Base-by-base conservation (phyloP, 2,113 vertebrate genomes). In the Scalopus aquaticus region DNA sequence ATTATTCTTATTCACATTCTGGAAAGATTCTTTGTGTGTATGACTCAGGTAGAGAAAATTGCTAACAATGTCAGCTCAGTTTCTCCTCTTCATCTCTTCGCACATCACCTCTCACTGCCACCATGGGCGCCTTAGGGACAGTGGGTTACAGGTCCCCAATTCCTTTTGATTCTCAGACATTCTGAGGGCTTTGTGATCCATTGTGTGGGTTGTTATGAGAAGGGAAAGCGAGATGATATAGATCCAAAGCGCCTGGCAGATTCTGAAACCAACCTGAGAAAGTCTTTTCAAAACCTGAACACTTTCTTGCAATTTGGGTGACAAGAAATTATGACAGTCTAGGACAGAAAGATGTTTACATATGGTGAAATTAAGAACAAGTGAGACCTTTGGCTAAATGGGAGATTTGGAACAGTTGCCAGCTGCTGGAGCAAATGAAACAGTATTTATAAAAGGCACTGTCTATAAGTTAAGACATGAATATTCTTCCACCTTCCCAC, bases 241-340 rank as follows among this genome's bases (percentile, higher is more conserved):
- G n/a, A 35, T 11, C 26, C 42, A 80, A n/a, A 46, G 65, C 58
- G 32, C n/a, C 16, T 15, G 65, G 62, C 17, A 60, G 12, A 49
- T 78, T 90, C 67, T 73, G 20, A 58, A 72, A 20, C 62, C 65
- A 82, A 39, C 65, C 37, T 24, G 20, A 65, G 30, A 30, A 72
- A 92, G 6, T 10, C 49, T 91, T 95, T 95, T 69, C 67, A 81
- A 93, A 88, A 44, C 9, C 35, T 67, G 44, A 88, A 81, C 32
- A 35, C 19, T 92, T 80, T 42, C 78, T 91, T 60, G 65, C 32
- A 80, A 37, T 49, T 35, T 94, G 64, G 76, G 35, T 58, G 62
- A 54, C 37, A 73, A 78, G 82, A 46, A 28, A 24, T 32, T 20
- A 64, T 35, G 26, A 70, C 44, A 89, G 42, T 51, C 39, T 80